Base-by-base conservation (phyloP, 2,888 invertebrate genomes). In the Himalopsyche kuldschensis region DNA sequence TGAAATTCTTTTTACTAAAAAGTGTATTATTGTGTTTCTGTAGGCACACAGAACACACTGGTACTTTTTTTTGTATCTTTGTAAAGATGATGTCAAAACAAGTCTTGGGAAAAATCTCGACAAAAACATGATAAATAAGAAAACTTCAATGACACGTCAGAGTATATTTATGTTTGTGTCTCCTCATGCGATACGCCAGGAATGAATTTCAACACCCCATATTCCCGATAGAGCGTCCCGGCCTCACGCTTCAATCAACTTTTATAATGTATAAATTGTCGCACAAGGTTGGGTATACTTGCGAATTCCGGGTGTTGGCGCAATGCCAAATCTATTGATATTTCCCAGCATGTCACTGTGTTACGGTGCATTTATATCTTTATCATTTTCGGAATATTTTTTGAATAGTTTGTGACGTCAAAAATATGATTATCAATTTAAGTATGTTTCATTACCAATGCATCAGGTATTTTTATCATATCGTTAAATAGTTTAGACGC, bases 161-260 rank as follows among this genome's bases (percentile, higher is more conserved):
- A 27, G 69, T 69, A 27, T 69, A 69, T 69, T 69, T 69, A 30
- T 69, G 69, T 69, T 24, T 69, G 69, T n/a, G 69, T 27, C 69
- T 69, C 27, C 69, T 69, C 69, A 69, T 69, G 69, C 27, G 69
- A 69, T 27, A 69, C 27, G 69, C 24, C 69, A 24, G 69, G 69
- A 69, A 69, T 69, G 69, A 69, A 69, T 69, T 69, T 69, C 69
- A 69, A 69, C 69, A 69, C 69, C 30, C 69, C 69, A 69, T 69
- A 69, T 69, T 69, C 69, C 69, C 69, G 69, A 27, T 69, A 69
- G 69, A 69, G 69, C 30, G 27, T 41, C 69, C 69, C 69, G 27
- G 27, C 27, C 81, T 55, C 78, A 81, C 78, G 78, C 81, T 77
- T 78, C 82, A 82, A 82, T 82, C 82, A 82, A 82, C 82, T 69